Evolutionary conservation across 1,140 invertebrate species (phyloP), one percentile per base, ranked within the genome.

Genomic region (Cheumatopsyche charites): DNA sequence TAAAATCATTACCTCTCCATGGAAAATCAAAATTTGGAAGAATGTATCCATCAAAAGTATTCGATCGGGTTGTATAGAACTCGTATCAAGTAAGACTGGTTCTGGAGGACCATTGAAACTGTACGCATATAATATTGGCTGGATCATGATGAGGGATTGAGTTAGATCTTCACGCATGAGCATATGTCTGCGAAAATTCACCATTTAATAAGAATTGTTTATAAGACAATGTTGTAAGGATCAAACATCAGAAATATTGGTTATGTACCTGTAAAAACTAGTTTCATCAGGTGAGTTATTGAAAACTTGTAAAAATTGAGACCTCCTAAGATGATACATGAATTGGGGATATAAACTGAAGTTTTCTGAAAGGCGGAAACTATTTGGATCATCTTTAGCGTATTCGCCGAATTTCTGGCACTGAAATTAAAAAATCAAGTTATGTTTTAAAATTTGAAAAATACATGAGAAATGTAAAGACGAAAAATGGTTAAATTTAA

Each of bases 251-350:
- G n/a, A 62, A 58, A 41, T 77, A 79, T n/a, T n/a, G n/a, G n/a
- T n/a, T n/a, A n/a, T n/a, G n/a, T n/a, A 94, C 92, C 95, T 91
- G 81, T 99, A 99, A 85, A 98, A 99, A 68, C 96, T 97, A 25
- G 98, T 99, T 88, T 99, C 98, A 85, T 99, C 98, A 0, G 98
- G 98, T 62, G 96, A 98, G 86, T 99, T 99, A 83, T 99, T 99
- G 83, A 99, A 99, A n/a, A 99, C 98, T 88, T 99, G 98, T 73
- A 99, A 87, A 85, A 99, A 99, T 84, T 99, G 98, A 47, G 98
- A 99, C 74, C 98, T 88, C 72, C 98, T 87, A 75, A 99, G 84
- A 83, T 99, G 98, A 82, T 99, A 99, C 96, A 99, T 99, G 82
- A 99, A 99, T 82, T 99, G 98, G 26, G 98, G 98, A 85, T 98